These are phyloP conservation scores for Artemia sinica DNA, from an alignment of 2,888 invertebrate genomes.

Conservation along the genomic window DNA sequence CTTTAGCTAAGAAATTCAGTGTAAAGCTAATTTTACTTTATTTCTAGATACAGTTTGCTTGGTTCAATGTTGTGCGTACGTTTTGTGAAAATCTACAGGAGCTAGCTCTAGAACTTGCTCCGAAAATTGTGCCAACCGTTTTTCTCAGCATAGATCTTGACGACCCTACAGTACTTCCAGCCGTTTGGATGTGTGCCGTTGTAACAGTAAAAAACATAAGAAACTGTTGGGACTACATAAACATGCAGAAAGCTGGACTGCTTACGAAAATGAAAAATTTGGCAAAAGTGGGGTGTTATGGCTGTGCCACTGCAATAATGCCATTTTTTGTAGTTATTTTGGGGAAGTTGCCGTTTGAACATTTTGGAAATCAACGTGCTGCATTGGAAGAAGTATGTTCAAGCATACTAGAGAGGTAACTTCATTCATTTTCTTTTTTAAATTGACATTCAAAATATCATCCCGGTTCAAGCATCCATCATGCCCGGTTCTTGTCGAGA, in stretches of 20 bases:
- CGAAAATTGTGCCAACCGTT: not conserved
- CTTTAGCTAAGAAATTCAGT: no score
- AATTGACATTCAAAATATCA: no score
- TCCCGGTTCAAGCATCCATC: no score
- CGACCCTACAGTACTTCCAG: conserved; percentile 8
- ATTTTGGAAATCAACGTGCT: not conserved
- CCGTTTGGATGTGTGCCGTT: not conserved
- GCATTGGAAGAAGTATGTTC: not conserved
- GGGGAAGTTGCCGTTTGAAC: not conserved
- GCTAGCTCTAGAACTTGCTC: not conserved
- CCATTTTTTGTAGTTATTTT: not conserved
- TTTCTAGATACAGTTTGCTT: not conserved
- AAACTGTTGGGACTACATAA: not conserved
- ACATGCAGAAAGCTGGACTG: not conserved
- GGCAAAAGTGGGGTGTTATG: not conserved
- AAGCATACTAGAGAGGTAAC: not conserved
- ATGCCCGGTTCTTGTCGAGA: no score
- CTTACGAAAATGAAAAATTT: not conserved
- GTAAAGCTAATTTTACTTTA: no score
- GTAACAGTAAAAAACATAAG: not conserved
- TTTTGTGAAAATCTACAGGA: not conserved
- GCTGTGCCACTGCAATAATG: not conserved
- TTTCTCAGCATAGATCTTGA: not conserved
- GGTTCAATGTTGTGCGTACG: not conserved
- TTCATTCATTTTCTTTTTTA: not conserved